Percentiles rank a stretch among this genome's conserved stretches.
Conservation (phyloP, 2,888 invertebrate genomes). For the Leucania comma region DNA sequence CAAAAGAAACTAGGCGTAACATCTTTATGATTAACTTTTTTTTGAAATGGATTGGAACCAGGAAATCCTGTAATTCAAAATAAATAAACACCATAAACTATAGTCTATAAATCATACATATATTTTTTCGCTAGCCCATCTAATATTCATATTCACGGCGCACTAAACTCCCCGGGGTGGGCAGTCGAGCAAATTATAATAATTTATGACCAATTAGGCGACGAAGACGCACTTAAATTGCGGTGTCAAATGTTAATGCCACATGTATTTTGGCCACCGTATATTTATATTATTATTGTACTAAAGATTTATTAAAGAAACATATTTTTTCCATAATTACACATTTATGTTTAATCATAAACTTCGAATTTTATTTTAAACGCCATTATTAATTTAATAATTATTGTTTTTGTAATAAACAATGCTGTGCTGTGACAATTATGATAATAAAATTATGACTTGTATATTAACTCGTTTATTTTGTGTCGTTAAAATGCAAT, state of each 20-base stretch:
- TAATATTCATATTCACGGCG: slow-evolving; percentile 75
- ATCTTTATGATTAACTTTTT: not conserved
- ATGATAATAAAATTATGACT: slow-evolving; percentile 43
- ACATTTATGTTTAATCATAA: slow-evolving; percentile 64
- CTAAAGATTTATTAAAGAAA: slow-evolving; percentile 69
- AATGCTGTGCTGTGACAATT: slow-evolving; percentile 40
- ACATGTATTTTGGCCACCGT: slow-evolving; percentile 73
- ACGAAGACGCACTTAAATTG: slow-evolving; percentile 73
- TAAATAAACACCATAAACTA: slow-evolving; percentile 9
- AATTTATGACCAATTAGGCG: slow-evolving; percentile 84
- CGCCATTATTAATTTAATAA: slow-evolving; percentile 62
- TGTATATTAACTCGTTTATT: slow-evolving; percentile 33
- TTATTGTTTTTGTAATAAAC: slow-evolving; percentile 61
- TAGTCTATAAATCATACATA: slow-evolving; percentile 63
- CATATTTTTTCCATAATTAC: slow-evolving; percentile 64
- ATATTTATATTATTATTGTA: slow-evolving; percentile 77
- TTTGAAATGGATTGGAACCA: not conserved
- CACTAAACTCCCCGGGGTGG: slow-evolving; percentile 73
- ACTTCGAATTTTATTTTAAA: slow-evolving; percentile 59
- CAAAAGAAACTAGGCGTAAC: not conserved
- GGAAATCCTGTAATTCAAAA: slow-evolving; percentile 13
- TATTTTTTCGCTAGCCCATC: slow-evolving; percentile 71
- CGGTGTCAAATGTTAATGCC: slow-evolving; percentile 76
- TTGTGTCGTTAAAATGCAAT: slow-evolving; percentile 33
- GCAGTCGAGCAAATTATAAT: slow-evolving; percentile 81